Evolutionary conservation across 2,113 vertebrate genomes (phyloP).

Genomic region (Phodopus roborovskii): DNA sequence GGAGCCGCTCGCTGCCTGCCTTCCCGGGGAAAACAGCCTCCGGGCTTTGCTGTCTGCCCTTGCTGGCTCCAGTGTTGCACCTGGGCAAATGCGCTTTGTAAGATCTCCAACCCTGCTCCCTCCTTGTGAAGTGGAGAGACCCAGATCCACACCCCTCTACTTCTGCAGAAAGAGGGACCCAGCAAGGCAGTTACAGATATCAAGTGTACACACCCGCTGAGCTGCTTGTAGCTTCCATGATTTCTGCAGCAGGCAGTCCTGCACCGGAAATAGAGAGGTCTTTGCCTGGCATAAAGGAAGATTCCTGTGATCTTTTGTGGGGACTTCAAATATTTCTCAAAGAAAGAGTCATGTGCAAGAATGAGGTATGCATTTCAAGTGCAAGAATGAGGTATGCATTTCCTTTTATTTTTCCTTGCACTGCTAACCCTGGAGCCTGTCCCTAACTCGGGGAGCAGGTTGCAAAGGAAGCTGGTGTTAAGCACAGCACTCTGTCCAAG

Average conservation of each 20-base stretch:
- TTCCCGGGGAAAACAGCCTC: background rate
- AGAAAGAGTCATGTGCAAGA: background rate
- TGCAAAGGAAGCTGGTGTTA: background rate
- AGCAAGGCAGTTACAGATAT: background rate
- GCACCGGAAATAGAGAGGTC: background rate
- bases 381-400: background rate
- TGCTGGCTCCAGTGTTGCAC: background rate
- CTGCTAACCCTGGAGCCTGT: background rate
- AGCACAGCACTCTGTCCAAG: background rate
- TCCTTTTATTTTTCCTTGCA: background rate
- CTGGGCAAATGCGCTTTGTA: background rate
- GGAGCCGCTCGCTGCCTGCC: too few relatives aligned
- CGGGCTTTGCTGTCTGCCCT: background rate
- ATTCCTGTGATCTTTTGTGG: background rate
- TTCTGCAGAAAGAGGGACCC: background rate
- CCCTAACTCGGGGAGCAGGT: background rate
- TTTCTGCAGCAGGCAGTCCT: background rate
- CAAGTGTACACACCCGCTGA: background rate
- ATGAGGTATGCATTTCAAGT: background rate
- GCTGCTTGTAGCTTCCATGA: background rate
- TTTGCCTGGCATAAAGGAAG: too few relatives aligned
- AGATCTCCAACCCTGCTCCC: background rate
- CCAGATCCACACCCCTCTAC: too few relatives aligned
- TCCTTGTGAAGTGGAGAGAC: background rate
- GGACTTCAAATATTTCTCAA: background rate